Conservation (phyloP, 1,140 invertebrate genomes). For the Gonioctena quinquepunctata region DNA sequence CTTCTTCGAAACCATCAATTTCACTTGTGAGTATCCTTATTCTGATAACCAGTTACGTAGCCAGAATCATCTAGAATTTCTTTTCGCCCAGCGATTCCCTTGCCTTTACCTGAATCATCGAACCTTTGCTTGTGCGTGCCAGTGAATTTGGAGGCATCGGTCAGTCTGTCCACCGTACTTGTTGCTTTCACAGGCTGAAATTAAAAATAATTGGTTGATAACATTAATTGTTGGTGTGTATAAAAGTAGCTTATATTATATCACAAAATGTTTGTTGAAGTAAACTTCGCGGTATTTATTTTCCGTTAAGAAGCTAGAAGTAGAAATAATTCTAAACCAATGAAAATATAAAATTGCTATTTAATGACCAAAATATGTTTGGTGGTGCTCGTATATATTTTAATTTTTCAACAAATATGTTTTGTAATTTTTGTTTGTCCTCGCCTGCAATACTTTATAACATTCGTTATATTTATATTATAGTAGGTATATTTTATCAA, state of each 20-base stretch:
- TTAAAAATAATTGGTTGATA: constrained; percentile 5
- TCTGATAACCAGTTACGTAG: constrained; percentile 87
- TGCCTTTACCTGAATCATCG: constrained; percentile 84
- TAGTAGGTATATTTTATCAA: too few species aligned
- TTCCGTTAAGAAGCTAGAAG: too few species aligned
- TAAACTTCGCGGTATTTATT: background rate
- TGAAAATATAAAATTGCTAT: too few species aligned
- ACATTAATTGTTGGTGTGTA: background rate
- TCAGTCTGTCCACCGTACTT: constrained; percentile 82
- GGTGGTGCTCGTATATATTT: too few species aligned
- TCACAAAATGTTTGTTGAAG: background rate
- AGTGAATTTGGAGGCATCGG: constrained; percentile 88
- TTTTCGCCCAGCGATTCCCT: constrained; percentile 83
- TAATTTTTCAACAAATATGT: too few species aligned
- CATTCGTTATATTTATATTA: too few species aligned
- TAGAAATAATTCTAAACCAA: too few species aligned
- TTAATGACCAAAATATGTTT: too few species aligned
- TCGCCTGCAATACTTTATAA: too few species aligned
- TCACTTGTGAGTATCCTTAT: constrained; percentile 66
- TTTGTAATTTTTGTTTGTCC: too few species aligned
- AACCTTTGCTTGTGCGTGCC: constrained; percentile 89
- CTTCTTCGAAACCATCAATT: background rate
- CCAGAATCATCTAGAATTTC: constrained; percentile 78
- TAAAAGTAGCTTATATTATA: background rate
- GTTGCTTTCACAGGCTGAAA: constrained; percentile 58